Evolutionary conservation across 2,888 invertebrate species (phyloP).

Genomic region (Leptinotarsa peninsularis): DNA sequence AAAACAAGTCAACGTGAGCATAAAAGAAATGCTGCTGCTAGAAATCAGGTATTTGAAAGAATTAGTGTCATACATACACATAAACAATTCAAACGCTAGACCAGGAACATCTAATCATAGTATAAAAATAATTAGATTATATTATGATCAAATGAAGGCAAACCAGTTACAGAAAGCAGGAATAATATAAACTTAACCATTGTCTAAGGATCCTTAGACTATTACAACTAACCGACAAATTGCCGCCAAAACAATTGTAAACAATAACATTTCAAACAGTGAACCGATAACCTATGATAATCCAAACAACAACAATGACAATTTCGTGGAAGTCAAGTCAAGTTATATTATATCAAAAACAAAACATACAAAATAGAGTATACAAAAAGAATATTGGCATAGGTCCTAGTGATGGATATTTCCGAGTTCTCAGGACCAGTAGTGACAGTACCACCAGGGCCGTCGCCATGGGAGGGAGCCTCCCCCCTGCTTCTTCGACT

Average conservation of each 20-base stretch:
- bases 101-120: neutral
- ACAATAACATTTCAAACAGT: slow-evolving; percentile 1
- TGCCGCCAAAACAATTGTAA: slow-evolving; percentile 7
- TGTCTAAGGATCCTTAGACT: too few relatives aligned
- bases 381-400: slow-evolving; percentile 22
- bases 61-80: neutral
- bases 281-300: neutral
- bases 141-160: neutral
- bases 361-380: neutral
- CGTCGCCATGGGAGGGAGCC: too few relatives aligned
- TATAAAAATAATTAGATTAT: too few relatives aligned
- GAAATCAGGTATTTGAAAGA: slow-evolving; percentile 9
- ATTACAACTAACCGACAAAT: neutral
- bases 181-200: neutral
- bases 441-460: too few relatives aligned
- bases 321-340: slow-evolving; percentile 12
- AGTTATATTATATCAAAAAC: neutral
- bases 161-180: neutral
- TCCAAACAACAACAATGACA: neutral
- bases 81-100: neutral
- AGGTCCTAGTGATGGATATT: neutral
- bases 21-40: slow-evolving; percentile 7
- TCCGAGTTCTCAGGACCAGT: too few relatives aligned
- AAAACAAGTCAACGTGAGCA: neutral
- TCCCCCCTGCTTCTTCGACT: too few relatives aligned